Conservation (phyloP, 2,888 invertebrate genomes). For the Drosophila pegasa region DNA sequence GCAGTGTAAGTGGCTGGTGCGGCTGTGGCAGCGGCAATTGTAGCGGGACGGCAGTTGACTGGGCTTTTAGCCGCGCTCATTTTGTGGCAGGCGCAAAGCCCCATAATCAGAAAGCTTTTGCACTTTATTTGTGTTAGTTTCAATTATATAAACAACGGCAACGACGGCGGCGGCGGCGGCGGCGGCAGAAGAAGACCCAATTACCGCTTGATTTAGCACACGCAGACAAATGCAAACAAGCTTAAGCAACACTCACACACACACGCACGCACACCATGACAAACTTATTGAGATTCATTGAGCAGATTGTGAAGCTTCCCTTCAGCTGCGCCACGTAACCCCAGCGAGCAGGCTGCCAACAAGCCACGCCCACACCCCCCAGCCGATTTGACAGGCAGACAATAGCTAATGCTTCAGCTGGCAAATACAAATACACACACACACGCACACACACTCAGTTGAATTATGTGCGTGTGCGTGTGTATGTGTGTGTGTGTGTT, state of each 20-base stretch:
- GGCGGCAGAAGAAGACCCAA: conserved; percentile 62
- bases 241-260: conserved; percentile 19
- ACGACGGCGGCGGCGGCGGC: conserved; percentile 16
- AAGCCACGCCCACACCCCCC: not conserved
- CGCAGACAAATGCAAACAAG: conserved; percentile 68
- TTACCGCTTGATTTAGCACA: conserved; percentile 79
- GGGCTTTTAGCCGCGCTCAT: conserved; percentile 64
- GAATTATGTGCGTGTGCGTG: conserved; percentile 35
- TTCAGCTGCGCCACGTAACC: conserved; percentile 15
- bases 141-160: conserved; percentile 73
- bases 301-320: conserved; percentile 68
- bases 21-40: conserved; percentile 21
- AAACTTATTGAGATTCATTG: conserved; percentile 78
- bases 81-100: conserved; percentile 75
- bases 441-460: conserved; percentile 29
- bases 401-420: conserved; percentile 75
- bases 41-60: conserved; percentile 30
- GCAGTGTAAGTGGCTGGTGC: conserved; percentile 9
- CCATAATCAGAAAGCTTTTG: conserved; percentile 80
- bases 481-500: conserved; percentile 45
- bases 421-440: conserved; percentile 71
- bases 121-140: conserved; percentile 80
- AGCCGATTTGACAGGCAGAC: conserved; percentile 56
- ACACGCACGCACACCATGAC: conserved; percentile 40
- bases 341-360: not conserved